Evolutionary conservation across 2,888 invertebrate species (phyloP), one percentile per base, ranked within the genome.

Genomic region (Heliothis peltigera): DNA sequence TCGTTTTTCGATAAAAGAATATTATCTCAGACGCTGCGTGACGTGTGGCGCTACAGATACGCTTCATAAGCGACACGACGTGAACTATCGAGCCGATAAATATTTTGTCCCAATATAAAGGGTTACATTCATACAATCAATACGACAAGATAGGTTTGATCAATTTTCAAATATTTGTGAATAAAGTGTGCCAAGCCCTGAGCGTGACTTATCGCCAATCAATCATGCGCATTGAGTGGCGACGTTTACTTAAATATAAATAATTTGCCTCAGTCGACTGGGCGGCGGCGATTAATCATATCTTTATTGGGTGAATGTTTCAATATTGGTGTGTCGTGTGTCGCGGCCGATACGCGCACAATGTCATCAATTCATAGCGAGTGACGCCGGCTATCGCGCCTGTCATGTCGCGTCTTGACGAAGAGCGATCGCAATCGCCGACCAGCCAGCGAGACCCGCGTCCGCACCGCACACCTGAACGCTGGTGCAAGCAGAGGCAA

Each of bases 231-330:
- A 61, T 56, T 52, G 56, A 75, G 56, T 66, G 49, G 61, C 63
- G 32, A 63, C 51, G 47, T 62, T 71, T 43, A 65, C 46, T 63
- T 28, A 25, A 65, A 59, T 62, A 39, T 71, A 56, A 64, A 72
- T 72, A 71, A 75, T 72, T 61, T 66, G 54, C 47, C 52, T 46
- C 42, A 57, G 60, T 65, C 63, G 56, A 62, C 62, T 63, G 62
- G 49, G 28, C n/a, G 21, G n/a, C 53, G 44, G 10, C 72, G 59
- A 77, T 79, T 61, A 79, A 77, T 79, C 77, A 79, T 58, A 69
- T 57, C 63, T 74, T 66, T 78, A 75, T 78, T 73, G 66, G 64
- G 75, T 75, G 53, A 69, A 53, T 64, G 47, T 75, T 66, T 66
- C 63, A 79, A 65, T 65, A 67, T 66, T 48, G 57, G 68, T 60